phyloP scores from a whole-genome alignment of 2,888 invertebrate genomes.

The Drosophila anceps region DNA sequence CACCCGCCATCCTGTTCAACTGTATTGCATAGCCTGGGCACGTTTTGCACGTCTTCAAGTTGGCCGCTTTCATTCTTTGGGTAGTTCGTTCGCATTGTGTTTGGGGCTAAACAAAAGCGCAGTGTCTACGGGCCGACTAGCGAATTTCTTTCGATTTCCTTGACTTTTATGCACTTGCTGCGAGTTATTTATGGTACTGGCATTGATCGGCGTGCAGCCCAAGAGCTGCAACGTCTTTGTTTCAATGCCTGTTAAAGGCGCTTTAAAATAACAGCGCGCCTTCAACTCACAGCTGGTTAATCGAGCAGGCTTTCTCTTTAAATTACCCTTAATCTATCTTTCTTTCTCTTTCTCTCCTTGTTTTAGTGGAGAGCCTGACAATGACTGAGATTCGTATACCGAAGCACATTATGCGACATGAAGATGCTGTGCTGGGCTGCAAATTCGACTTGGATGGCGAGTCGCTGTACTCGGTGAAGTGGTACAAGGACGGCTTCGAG shows the following conservation, averaged over 20 bases:
- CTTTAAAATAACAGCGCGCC: constrained; percentile 24
- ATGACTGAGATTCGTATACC: constrained; percentile 93
- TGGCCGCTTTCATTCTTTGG: constrained; percentile 55
- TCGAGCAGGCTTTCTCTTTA: constrained; percentile 32
- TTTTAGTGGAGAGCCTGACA: constrained; percentile 87
- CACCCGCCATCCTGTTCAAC: background rate
- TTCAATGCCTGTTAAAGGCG: constrained; percentile 39
- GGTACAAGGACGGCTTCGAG: constrained; percentile 96
- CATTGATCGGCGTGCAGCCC: constrained; percentile 57
- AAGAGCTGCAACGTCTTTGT: constrained; percentile 37
- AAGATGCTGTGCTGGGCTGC: constrained; percentile 91
- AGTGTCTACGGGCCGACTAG: constrained; percentile 65
- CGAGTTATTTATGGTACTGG: constrained; percentile 79
- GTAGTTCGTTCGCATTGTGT: constrained; percentile 58
- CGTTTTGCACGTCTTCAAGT: constrained; percentile 72
- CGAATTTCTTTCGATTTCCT: constrained; percentile 77
- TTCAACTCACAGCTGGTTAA: constrained; percentile 25
- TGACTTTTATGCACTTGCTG: constrained; percentile 81
- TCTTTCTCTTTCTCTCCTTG: constrained; percentile 1
- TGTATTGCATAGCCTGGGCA: constrained; percentile 49
- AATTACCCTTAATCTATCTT: constrained; percentile 24
- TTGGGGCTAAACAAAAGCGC: constrained; percentile 74
- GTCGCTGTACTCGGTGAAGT: constrained; percentile 94
- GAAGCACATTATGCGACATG: constrained; percentile 92
- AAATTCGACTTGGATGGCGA: constrained; percentile 94